Percentiles rank a stretch among this genome's conserved stretches.
phyloP scores from a whole-genome alignment of 2,113 vertebrate genomes.

The Megaleporinus macrocephalus region DNA sequence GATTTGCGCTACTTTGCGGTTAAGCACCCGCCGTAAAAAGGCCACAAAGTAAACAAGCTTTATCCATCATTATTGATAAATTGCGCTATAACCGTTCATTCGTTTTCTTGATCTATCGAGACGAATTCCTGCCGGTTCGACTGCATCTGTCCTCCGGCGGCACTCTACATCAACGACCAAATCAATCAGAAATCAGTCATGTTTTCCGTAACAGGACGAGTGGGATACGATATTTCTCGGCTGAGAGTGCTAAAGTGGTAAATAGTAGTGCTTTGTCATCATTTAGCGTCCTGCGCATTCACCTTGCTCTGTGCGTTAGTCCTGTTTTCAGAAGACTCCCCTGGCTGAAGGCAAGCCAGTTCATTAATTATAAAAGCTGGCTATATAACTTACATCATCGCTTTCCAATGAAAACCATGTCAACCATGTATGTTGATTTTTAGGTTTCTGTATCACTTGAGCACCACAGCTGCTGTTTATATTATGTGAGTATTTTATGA shows the following conservation, averaged over 20 bases:
- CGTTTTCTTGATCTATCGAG: constrained; percentile 32
- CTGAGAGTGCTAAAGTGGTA: neutral
- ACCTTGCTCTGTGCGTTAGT: neutral
- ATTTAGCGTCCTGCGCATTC: too few species aligned
- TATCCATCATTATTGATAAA: constrained; percentile 52
- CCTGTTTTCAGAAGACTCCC: neutral
- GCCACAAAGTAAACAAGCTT: constrained; percentile 21
- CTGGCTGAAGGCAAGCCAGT: too few species aligned
- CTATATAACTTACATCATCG: too few species aligned
- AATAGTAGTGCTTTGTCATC: constrained; percentile 19
- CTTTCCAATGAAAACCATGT: too few species aligned
- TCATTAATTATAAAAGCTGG: too few species aligned
- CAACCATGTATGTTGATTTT: too few species aligned
- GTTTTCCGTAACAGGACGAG: neutral
- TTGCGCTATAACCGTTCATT: constrained; percentile 2
- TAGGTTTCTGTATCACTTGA: too few species aligned
- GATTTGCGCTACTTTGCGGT: constrained; percentile 37
- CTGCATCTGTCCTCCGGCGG: neutral
- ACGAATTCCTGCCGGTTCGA: constrained; percentile 18
- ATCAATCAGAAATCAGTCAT: constrained; percentile 27
- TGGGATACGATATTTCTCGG: constrained; percentile 18
- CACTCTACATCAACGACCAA: neutral
- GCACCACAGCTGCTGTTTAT: too few species aligned
- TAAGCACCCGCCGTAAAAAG: constrained; percentile 34
- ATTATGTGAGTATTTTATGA: too few species aligned